Base-by-base conservation (phyloP, 2,888 invertebrate species). In the Conchocele bisecta region DNA sequence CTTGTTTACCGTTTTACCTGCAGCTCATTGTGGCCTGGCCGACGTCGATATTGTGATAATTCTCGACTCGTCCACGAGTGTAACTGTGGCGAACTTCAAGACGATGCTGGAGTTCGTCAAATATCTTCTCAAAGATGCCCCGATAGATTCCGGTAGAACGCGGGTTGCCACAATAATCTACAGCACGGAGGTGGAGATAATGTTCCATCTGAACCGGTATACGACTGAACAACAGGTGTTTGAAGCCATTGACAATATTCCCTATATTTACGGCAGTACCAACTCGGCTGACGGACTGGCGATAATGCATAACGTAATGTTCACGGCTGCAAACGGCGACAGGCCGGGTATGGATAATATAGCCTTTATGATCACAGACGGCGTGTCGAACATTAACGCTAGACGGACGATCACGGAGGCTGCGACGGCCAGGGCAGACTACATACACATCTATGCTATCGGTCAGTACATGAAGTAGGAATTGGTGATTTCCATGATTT, bases 301-400 rank as follows among this genome's bases (percentile, higher is more conserved):
- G 39, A 65, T 67, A 15, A 85, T 86, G 75, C 65, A 81, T 5
- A 64, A 72, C 13, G 42, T 57, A 6, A 84, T 89, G 88, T 89
- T 88, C 61, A 73, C 78, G 0, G 46, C 74, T 9, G 63, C 51
- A 9, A 83, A 84, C 35, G 86, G 85, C 15, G 89, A 89, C 73
- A 74, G 89, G 17, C 75, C 79, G 11, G 81, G 74, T 31, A 86
- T 84, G 5, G 79, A 66, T 9, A 87, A 89, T 69, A 66, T 88
- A 28, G 80, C 75, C 41, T 75, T 89, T 24, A 70, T 88, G 7
- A 63, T 89, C 29, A 86, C 88, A 29, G 88, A 89, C 57, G 89
- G 89, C 60, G 79, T 88, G 5, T 89, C 89, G 13, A 89, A 88
- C 65, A 86, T 89, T 41, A 86, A 89, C 65, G 65, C 84, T 4